Evolutionary conservation across 2,888 invertebrate species (phyloP).

Genomic region (Lasioglossum lativentre): DNA sequence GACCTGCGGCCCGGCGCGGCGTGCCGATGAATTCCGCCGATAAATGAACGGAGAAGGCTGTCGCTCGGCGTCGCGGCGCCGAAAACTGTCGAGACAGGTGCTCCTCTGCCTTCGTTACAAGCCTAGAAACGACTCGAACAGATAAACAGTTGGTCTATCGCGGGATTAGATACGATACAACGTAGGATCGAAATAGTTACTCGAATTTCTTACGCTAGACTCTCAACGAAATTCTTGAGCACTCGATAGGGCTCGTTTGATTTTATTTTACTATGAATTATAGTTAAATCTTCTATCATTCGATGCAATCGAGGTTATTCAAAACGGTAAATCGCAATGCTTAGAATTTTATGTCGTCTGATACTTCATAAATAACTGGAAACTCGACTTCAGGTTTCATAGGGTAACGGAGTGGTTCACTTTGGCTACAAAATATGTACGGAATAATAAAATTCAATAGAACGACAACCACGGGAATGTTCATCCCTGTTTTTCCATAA

Average conservation of each 20-base stretch:
- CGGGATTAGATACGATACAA: not conserved
- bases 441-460: not conserved
- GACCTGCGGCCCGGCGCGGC: conserved; percentile 44
- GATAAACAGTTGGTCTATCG: not conserved
- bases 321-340: too few species aligned
- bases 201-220: not conserved
- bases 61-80: conserved; percentile 36
- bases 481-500: not conserved
- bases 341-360: too few species aligned
- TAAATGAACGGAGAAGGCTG: conserved; percentile 27
- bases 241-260: not conserved
- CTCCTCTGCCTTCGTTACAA: not conserved
- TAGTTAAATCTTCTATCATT: too few species aligned
- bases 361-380: too few species aligned
- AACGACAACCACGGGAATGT: not conserved
- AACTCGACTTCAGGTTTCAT: too few species aligned
- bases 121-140: not conserved
- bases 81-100: conserved; percentile 51
- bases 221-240: not conserved
- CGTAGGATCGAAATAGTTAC: not conserved
- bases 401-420: not conserved
- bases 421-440: not conserved
- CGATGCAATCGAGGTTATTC: too few species aligned
- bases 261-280: not conserved
- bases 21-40: conserved; percentile 51